Base-by-base conservation (phyloP, 2,113 vertebrate species). In the Calyptommatus sinebrachiatus region DNA sequence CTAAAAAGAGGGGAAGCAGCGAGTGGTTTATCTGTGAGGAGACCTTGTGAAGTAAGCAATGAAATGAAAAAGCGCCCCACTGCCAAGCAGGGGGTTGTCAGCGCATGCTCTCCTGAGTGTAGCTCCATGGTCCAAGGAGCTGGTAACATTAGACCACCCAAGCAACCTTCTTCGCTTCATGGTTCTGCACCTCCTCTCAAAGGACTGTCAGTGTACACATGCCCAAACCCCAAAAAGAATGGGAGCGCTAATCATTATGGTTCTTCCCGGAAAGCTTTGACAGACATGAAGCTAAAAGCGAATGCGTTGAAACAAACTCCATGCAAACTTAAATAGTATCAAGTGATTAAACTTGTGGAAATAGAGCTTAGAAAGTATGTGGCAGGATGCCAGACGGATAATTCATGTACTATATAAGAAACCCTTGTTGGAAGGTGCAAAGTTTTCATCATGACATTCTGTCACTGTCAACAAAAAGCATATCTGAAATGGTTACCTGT, bases 181-280 rank as follows among this genome's bases (percentile, higher is more conserved):
- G 79, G 85, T 45, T 24, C 91, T 2, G 12, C 68, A 1, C 87
- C 76, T 45, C 46, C 91, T 35, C 7, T 61, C 26, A 91, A 86
- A 90, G 78, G 85, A 16, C 29, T 90, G 46, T 87, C 85, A 71
- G n/a, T 85, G 0, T 85, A 77, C 0, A 0, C 2, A 0, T 73
- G 75, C 9, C 8, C 81, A 16, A 86, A 89, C 12, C 86, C 90
- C 63, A 94, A 92, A 90, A 94, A 91, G 79, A 95, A 92, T 2
- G 92, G 91, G 29, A 84, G 12, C 1, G 41, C 57, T 0, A 77
- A 48, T 61, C 86, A 9, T 86, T 86, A 71, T 0, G 81, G 74
- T 11, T 82, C 82, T 20, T 53, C 90, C 65, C 85, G 88, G 21
- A 94, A 93, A 18, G 9, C 86, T 73, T 0, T 84, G 31, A 78